phyloP scores from a whole-genome alignment of 2,888 invertebrate species.

The Scelioninae gen. 2 region DNA sequence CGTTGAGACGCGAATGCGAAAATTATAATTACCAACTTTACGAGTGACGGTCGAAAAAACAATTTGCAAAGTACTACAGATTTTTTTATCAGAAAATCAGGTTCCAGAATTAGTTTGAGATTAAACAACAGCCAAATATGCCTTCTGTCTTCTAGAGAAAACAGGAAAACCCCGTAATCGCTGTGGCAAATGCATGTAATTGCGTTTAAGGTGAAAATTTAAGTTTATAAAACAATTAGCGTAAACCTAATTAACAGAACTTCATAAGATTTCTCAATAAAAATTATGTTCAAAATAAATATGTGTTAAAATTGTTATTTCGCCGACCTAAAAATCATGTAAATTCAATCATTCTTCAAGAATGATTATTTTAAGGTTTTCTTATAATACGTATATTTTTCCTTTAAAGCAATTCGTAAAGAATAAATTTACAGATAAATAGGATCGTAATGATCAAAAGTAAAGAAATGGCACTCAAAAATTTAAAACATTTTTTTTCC shows the following conservation, averaged over 20 bases:
- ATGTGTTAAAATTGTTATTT: conserved; percentile 21
- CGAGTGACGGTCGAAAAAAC: background rate
- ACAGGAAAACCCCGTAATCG: conserved; percentile 11
- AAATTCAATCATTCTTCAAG: conserved; percentile 20
- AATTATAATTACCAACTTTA: conserved; percentile 10
- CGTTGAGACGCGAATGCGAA: conserved; percentile 9
- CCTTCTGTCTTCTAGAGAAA: conserved; percentile 10
- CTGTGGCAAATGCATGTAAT: conserved; percentile 15
- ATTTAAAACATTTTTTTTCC: conserved; percentile 8
- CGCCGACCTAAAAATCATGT: conserved; percentile 9
- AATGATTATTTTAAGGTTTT: conserved; percentile 15
- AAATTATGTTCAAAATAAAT: conserved; percentile 7
- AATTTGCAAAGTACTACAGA: conserved; percentile 3
- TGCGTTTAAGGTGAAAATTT: conserved; percentile 11
- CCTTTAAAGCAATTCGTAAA: conserved; percentile 16
- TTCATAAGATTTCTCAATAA: conserved; percentile 17
- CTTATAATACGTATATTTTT: background rate
- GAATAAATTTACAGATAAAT: conserved; percentile 3
- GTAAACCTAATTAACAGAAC: conserved; percentile 1
- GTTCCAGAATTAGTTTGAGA: background rate
- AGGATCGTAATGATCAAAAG: background rate
- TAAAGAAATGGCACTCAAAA: conserved; percentile 13
- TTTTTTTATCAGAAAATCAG: conserved; percentile 5
- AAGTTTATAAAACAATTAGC: conserved; percentile 4
- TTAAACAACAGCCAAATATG: conserved; percentile 4